Base-by-base conservation (phyloP, 2,797 vertebrate genomes). In the Alcedo atthis region DNA sequence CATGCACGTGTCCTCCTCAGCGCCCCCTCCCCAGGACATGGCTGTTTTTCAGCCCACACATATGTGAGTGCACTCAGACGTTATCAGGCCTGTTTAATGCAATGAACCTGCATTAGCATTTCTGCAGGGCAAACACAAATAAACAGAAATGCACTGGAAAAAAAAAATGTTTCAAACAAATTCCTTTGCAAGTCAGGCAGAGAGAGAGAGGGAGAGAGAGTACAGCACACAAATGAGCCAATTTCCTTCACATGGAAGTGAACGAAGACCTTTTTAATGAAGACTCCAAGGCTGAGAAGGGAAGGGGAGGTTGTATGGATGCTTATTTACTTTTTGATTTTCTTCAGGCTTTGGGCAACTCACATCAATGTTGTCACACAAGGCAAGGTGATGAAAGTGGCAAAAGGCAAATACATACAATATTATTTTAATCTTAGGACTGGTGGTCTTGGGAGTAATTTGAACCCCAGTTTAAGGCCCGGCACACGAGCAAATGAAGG, bases 121-220 rank as follows among this genome's bases (percentile, higher is more conserved):
- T 97, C 97, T 98, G 92, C 97, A 89, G 98, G 98, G 97, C 96
- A 97, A 97, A 98, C 97, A 94, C 95, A 95, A 89, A 96, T 98
- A 97, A 97, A 98, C 96, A 97, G 97, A 97, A 96, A 96, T 92
- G 96, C 48, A 9, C 79, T 15, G 17, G 30, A 85, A 89, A 85
- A 24, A 43, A 20, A 45, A 94, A 97, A 96, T 82, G 93, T 96
- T 97, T 97, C 92, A 89, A 75, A 89, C 91, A 95, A 97, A 97
- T 97, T 97, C 96, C 97, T 94, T 96, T 95, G 97, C 97, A 98
- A 97, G 96, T 97, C 96, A 92, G 97, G 97, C 97, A 98, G 97
- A 98, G 97, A 98, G 97, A 92, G 73, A 69, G 97, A 96, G 96
- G 17, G 74, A 25, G 64, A 77, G 69, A 73, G 58, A 70, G 63